Evolutionary conservation across 2,113 vertebrate species (phyloP), one percentile per base, ranked within the genome.

Genomic region (Acanthochromis polyacanthus): DNA sequence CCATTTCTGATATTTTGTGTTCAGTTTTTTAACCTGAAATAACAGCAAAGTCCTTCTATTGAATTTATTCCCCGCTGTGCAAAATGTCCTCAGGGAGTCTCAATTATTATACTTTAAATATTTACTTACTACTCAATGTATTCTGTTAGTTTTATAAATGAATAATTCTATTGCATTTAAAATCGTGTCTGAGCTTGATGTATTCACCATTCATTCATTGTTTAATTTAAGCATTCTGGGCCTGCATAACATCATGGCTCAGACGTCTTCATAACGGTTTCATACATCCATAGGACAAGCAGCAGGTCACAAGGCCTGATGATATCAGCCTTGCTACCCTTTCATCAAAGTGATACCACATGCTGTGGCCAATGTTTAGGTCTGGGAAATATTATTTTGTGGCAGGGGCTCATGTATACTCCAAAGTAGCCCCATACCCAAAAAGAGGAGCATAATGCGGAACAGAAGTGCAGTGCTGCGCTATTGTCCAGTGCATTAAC

Each of bases 381-480:
- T 92, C 93, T 93, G 91, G 85, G 78, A 93, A 86, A 87, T 91
- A 86, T 93, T 93, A 91, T 84, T 92, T 78, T 76, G 69, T 85
- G 70, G 70, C 56, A 48, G 79, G 68, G 78, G 76, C 80, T 90
- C 46, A 51, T 77, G 77, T 84, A 79, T 76, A 68, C 84, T 56
- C 77, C 61, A 83, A 83, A 88, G 73, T 78, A 86, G 79, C 72
- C 79, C 57, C 67, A 65, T 60, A 71, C 56, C 74, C 61, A 65
- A 25, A 79, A 80, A 80, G 80, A 85, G 68, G 67, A 91, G 36
- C 40, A 22, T 92, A 93, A 93, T 92, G 83, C 78, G 79, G 63
- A 94, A 89, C 93, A 92, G 89, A 91, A 90, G 90, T 89, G 78
- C 86, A 87, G 82, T 8, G 52, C 60, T 86, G 88, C 20, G 12